phyloP scores from a whole-genome alignment of 2,888 invertebrate genomes.

The Apocheima hispidaria region DNA sequence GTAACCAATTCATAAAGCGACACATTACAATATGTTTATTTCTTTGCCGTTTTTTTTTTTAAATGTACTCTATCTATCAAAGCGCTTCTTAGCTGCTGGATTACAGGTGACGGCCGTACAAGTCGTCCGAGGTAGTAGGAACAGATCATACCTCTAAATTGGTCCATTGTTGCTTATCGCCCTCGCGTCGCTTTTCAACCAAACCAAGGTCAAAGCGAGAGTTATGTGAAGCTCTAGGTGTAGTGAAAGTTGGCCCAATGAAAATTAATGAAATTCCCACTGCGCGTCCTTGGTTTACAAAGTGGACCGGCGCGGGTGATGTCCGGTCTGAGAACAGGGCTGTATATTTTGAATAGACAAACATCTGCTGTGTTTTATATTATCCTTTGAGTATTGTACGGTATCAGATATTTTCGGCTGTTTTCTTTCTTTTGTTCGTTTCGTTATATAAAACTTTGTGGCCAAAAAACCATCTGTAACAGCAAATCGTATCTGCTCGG shows the following conservation, averaged over 20 bases:
- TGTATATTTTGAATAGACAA: constrained; percentile 22
- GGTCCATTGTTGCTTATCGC: constrained; percentile 11
- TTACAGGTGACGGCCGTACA: too few relatives aligned
- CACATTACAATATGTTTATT: too few relatives aligned
- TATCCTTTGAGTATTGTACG: background rate
- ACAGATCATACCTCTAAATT: constrained; percentile 22
- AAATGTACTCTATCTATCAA: too few relatives aligned
- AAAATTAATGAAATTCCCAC: constrained; percentile 78
- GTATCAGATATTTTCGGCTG: too few relatives aligned
- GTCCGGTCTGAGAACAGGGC: constrained; percentile 8
- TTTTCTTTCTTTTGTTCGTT: constrained; percentile 13
- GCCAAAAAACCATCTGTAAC: too few relatives aligned
- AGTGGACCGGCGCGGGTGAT: constrained; percentile 37
- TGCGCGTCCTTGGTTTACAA: constrained; percentile 56
- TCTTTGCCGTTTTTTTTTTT: too few relatives aligned
- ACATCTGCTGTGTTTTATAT: background rate
- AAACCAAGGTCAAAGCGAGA: constrained; percentile 12
- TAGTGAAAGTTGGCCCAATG: constrained; percentile 67
- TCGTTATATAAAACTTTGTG: too few relatives aligned
- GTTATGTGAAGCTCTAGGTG: constrained; percentile 28
- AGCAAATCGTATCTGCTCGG: too few relatives aligned
- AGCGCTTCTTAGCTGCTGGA: too few relatives aligned
- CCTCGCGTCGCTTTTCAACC: background rate
- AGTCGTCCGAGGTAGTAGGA: too few relatives aligned
- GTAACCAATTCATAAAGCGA: too few relatives aligned